Percentiles rank a stretch among this genome's conserved stretches.
phyloP scores from a whole-genome alignment of 92 coral and sea anemone genomes.

The Pocillopora grandis region DNA sequence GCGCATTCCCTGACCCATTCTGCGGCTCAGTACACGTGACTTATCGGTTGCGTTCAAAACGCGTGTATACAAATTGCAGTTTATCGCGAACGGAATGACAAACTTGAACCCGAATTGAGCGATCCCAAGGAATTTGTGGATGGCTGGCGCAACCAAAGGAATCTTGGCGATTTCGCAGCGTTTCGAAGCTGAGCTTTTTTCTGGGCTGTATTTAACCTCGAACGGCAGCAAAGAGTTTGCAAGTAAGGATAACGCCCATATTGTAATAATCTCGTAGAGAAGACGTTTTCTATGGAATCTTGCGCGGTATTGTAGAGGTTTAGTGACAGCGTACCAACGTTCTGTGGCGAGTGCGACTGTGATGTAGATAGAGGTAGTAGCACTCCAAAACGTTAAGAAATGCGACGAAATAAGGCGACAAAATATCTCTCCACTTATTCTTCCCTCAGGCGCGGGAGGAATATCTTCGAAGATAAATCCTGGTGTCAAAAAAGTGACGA shows the following conservation, averaged over 20 bases:
- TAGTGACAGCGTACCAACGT: constrained; percentile 69
- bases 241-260: constrained; percentile 41
- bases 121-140: constrained; percentile 37
- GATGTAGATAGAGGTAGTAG: constrained; percentile 56
- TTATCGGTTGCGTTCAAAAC: constrained; percentile 38
- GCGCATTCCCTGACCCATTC: constrained; percentile 44
- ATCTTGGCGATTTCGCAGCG: constrained; percentile 51
- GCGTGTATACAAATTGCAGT: constrained; percentile 43
- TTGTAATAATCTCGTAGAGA: constrained; percentile 30
- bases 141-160: constrained; percentile 7
- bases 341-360: constrained; percentile 57
- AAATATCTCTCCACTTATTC: constrained; percentile 38
- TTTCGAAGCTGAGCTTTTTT: constrained; percentile 2
- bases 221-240: constrained; percentile 43
- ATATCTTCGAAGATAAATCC: constrained; percentile 54
- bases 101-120: constrained; percentile 53
- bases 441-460: constrained; percentile 30
- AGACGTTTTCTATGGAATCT: constrained; percentile 54
- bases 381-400: constrained; percentile 48
- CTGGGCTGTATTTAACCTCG: constrained; percentile 40
- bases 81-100: constrained; percentile 45
- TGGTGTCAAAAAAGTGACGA: constrained; percentile 52
- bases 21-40: constrained; percentile 39
- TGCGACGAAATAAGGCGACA: constrained; percentile 64
- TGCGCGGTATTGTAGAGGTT: constrained; percentile 58